Base-by-base conservation (phyloP, 2,113 vertebrate species). In the Struthio camelus region DNA sequence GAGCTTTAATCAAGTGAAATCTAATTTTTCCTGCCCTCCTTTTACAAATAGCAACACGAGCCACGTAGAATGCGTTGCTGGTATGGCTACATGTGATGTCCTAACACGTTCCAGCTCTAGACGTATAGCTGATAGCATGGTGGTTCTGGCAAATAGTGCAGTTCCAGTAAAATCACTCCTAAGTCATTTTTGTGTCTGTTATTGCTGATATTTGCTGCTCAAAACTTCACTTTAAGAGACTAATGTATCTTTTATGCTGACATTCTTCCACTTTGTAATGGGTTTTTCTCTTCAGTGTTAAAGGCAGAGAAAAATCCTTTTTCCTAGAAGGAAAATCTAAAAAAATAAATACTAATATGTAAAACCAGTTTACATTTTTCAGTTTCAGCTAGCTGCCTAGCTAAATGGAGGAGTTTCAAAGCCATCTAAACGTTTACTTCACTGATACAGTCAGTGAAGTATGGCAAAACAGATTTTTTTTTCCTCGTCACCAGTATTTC, bases 321-420 rank as follows among this genome's bases (percentile, higher is more conserved):
- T 56, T 65, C n/a, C 50, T 77, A 6, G 86, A 89, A 82, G 53
- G 24, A 6, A 73, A 7, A 38, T 82, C 73, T 89, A 2, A 44
- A 72, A 80, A 84, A 59, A 40, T 14, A n/a, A 86, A 53, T 50
- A 14, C 34, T 64, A 34, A 2, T 0, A 0, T 48, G 11, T 80
- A 25, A 67, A 66, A 80, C 25, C 10, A 67, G 12, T 10, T 67
- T 15, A 23, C 38, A 46, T 14, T 18, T 80, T 88, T n/a, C 11
- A 14, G 59, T 50, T 67, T 61, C 75, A 94, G 70, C 36, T 28
- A 25, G 34, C 56, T 96, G 51, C 67, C 19, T 86, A 89, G 61
- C 42, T 79, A 34, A 67, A n/a, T 48, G 36, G 32, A 75, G 17
- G 24, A n/a, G 54, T 61, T 44, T 56, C 54, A 73, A 28, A 80